These are phyloP conservation scores for Athalia cordata DNA, from an alignment of 2,888 invertebrate genomes.

Conservation along the genomic window DNA sequence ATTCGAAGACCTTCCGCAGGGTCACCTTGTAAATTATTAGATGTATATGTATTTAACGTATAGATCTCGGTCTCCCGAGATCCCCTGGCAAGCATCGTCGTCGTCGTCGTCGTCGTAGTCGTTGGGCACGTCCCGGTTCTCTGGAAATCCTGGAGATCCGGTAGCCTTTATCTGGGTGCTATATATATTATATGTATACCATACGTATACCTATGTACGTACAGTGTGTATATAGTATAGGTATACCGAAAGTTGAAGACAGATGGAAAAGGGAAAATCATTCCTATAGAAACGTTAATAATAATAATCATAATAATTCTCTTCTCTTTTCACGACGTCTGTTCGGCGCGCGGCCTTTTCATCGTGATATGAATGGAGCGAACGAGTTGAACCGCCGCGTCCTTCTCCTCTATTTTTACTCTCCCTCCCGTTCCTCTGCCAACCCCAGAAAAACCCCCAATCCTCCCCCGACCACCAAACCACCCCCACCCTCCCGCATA, in stretches of 20 bases:
- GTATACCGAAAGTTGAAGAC: slow-evolving; percentile 66
- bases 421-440: slow-evolving; percentile 49
- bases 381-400: slow-evolving; percentile 72
- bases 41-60: too few relatives aligned
- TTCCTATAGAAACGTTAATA: slow-evolving; percentile 72
- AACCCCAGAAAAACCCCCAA: slow-evolving; percentile 28
- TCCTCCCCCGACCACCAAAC: not conserved
- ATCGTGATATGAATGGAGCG: slow-evolving; percentile 70
- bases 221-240: slow-evolving; percentile 2
- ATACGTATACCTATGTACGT: not conserved
- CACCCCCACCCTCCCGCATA: too few relatives aligned
- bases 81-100: not conserved
- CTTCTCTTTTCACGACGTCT: slow-evolving; percentile 70
- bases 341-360: slow-evolving; percentile 69
- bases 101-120: not conserved
- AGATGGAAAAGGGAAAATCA: slow-evolving; percentile 70
- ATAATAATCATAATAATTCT: slow-evolving; percentile 73
- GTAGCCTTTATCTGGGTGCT: slow-evolving; percentile 23
- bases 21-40: too few relatives aligned
- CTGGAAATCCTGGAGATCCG: slow-evolving; percentile 12
- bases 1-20: too few relatives aligned
- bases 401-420: slow-evolving; percentile 60
- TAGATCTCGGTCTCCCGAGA: not conserved
- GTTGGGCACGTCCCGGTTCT: slow-evolving; percentile 39
- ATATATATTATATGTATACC: not conserved